A percentile compares a stretch with the other conserved stretches of the same genome.
phyloP scores from a whole-genome alignment of 30 jellyfish, hydroid and myxozoan genomes.

The Turritopsis rubra region DNA sequence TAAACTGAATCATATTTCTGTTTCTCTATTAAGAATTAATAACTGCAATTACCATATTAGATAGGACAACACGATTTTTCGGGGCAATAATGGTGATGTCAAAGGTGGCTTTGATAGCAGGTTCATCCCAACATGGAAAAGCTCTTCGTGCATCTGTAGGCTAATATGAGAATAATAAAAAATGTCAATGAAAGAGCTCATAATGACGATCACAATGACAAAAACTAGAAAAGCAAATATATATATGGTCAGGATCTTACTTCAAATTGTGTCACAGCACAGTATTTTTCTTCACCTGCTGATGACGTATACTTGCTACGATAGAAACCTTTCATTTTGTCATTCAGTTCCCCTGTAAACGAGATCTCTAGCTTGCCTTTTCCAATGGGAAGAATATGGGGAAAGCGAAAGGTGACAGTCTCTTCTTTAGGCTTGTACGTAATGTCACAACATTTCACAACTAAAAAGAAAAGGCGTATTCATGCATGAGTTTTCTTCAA shows the following conservation, averaged over 20 bases:
- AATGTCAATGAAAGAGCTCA: neutral
- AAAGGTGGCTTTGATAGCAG: slow-evolving; percentile 94
- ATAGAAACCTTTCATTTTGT: slow-evolving; percentile 96
- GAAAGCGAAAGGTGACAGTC: slow-evolving; percentile 60
- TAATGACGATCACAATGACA: neutral
- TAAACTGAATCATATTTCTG: neutral
- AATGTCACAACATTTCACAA: slow-evolving; percentile 42
- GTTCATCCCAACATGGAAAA: slow-evolving; percentile 99
- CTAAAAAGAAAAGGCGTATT: neutral
- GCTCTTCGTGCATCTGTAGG: slow-evolving; percentile 99
- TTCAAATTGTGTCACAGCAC: slow-evolving; percentile 98
- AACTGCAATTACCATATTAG: slow-evolving; percentile 70
- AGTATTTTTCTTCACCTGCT: slow-evolving; percentile 64
- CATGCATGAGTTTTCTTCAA: neutral
- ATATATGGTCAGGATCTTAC: slow-evolving; percentile 31
- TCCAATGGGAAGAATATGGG: slow-evolving; percentile 66
- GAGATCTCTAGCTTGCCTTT: slow-evolving; percentile 48
- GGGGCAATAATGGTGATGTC: slow-evolving; percentile 81
- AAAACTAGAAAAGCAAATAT: neutral
- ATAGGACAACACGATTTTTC: slow-evolving; percentile 68
- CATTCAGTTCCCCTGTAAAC: slow-evolving; percentile 86
- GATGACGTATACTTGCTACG: slow-evolving; percentile 78
- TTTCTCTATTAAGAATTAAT: neutral
- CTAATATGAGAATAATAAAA: slow-evolving; percentile 19
- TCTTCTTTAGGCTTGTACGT: slow-evolving; percentile 57